A percentile compares a stretch with the other conserved stretches of the same genome.
Evolutionary conservation across 1,140 invertebrate genomes (phyloP).

Genomic region (Drosophila eugracilis): DNA sequence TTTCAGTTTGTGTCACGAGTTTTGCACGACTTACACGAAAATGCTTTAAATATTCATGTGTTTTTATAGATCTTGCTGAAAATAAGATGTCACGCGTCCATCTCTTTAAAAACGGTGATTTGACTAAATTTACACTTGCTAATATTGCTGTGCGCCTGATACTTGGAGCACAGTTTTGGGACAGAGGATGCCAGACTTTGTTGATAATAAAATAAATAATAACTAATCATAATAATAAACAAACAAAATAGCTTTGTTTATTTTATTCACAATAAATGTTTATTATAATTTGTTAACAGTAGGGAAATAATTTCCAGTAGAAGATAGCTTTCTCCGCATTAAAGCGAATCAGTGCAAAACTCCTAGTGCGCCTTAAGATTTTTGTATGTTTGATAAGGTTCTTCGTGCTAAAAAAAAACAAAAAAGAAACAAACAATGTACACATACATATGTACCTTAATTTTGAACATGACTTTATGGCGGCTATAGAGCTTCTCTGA

Average conservation of each 20-base stretch:
- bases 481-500: conserved; percentile 39
- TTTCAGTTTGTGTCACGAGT: no score
- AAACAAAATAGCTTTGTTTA: conserved; percentile 7
- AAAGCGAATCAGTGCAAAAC: conserved; percentile 6
- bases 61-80: no score
- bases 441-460: conserved; percentile 54
- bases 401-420: conserved; percentile 72
- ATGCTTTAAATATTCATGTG: no score
- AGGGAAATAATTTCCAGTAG: conserved; percentile 36
- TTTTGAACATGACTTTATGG: conserved; percentile 81
- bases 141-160: background rate
- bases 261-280: conserved; percentile 51
- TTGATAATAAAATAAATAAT: background rate
- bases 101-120: no score
- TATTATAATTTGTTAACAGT: conserved; percentile 51
- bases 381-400: conserved; percentile 32
- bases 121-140: no score
- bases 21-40: no score
- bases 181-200: no score
- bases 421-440: conserved; percentile 54
- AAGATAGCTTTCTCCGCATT: conserved; percentile 24
- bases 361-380: conserved; percentile 24
- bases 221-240: no score
- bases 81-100: no score
- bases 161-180: background rate